Evolutionary conservation across 35 echinoderm and acorn worm genomes (phyloP).

Genomic region (Heliocidaris erythrogramma): DNA sequence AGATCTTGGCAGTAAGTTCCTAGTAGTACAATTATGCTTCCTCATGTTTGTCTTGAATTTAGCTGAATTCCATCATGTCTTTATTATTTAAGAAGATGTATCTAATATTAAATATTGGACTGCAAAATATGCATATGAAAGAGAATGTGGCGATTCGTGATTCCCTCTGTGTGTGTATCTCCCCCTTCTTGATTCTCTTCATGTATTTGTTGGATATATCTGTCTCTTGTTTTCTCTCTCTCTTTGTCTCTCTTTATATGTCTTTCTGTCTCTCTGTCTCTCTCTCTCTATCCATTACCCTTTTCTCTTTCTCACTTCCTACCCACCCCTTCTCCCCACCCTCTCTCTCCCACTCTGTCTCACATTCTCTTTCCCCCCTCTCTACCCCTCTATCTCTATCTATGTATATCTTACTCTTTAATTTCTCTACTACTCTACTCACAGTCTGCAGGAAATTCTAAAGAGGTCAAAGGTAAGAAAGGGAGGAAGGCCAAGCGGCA

Average conservation of each 20-base stretch:
- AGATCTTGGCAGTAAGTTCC: conserved; percentile 87
- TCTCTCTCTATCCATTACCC: too few relatives aligned
- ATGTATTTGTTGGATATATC: too few relatives aligned
- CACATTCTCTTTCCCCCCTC: not conserved
- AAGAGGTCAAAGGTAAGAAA: conserved; percentile 81
- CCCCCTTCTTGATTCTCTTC: too few relatives aligned
- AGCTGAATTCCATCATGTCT: not conserved
- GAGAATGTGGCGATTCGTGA: too few relatives aligned
- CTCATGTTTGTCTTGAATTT: not conserved
- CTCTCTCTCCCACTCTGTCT: not conserved
- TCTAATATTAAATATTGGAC: too few relatives aligned
- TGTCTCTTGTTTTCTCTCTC: too few relatives aligned
- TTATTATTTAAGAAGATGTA: not conserved
- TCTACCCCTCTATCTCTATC: not conserved
- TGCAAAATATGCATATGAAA: too few relatives aligned
- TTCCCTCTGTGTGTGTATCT: too few relatives aligned
- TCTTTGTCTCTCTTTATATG: too few relatives aligned
- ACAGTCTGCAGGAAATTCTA: conserved; percentile 70
- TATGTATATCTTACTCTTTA: not conserved
- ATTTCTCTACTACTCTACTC: not conserved
- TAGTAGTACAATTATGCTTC: not conserved
- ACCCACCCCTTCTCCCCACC: not conserved
- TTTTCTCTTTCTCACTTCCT: too few relatives aligned
- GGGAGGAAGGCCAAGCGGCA: conserved; percentile 53
- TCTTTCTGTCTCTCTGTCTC: too few relatives aligned